Evolutionary conservation across 64 coral and sea anemone species (phyloP), one percentile per base, ranked within the genome.

Genomic region (Dendronephthya gigantea): DNA sequence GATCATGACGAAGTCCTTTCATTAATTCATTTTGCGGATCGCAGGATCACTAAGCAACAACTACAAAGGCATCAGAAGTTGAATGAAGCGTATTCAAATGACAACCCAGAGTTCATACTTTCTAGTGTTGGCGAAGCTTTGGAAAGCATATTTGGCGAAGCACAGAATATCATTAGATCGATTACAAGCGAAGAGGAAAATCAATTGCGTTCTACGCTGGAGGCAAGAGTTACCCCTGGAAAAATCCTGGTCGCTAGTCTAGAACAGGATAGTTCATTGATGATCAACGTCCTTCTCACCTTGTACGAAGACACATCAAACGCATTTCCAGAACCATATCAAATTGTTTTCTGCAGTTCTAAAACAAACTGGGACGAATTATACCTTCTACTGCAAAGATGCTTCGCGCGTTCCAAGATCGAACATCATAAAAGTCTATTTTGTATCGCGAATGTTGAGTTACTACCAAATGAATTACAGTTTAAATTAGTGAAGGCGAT

Each of bases 361-460:
- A 81, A 93, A 23, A 97, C 94, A 48, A 86, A 43, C 15, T 97
- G 94, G 91, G 91, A 97, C 66, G 89, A 97, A 83, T 68, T 97
- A 23, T 41, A 87, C 30, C 87, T 92, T 37, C 87, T 93, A 58
- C 79, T 97, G 0, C 83, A 85, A 28, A 83, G 94, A 74, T 85
- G 88, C 28, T 97, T 97, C 50, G 84, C 84, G 83, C 86, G 86
- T 25, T 81, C 86, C 16, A 68, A 27, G 1, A 83, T 90, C 38
- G 48, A 32, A 5, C 31, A 51, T 14, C 15, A 55, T 38, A 59
- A 83, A 72, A 87, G 85, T 1, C 83, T 97, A 9, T 91, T 93
- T 49, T 97, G 94, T 87, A 48, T 97, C 49, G 94, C 89, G 10
- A 97, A 97, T 82, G 94, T 97, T 31, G 91, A 97, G 30, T 84